These are phyloP conservation scores for Anagrus nilaparvatae DNA, from an alignment of 1,140 invertebrate genomes.

Conservation along the genomic window DNA sequence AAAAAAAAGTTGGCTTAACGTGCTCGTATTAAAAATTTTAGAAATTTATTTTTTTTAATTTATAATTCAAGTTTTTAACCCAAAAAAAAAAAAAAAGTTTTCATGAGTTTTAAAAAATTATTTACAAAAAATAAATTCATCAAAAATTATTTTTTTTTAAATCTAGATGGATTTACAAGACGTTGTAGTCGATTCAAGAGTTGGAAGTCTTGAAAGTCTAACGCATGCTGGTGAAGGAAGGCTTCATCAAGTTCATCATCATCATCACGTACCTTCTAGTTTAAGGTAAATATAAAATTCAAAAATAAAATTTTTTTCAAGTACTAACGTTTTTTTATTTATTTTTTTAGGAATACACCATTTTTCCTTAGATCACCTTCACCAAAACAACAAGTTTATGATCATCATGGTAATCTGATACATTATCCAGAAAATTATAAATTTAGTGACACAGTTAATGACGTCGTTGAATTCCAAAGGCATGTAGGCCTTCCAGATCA, in stretches of 20 bases:
- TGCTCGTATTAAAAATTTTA: too few species aligned
- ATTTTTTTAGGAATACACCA: too few species aligned
- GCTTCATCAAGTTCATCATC: conserved; percentile 29
- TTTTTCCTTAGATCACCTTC: conserved; percentile 44
- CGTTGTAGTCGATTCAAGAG: conserved; percentile 44
- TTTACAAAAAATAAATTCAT: too few species aligned
- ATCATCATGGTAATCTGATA: conserved; percentile 49
- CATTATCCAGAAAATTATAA: conserved; percentile 78
- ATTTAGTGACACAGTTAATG: conserved; percentile 88
- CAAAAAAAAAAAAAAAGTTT: too few species aligned
- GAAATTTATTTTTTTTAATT: too few species aligned
- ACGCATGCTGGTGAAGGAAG: conserved; percentile 34
- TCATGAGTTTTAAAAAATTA: too few species aligned
- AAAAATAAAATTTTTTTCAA: neutral
- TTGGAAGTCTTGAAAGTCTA: conserved; percentile 40
- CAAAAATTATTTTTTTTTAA: too few species aligned
- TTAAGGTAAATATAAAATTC: conserved; percentile 50
- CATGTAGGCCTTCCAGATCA: conserved; percentile 53
- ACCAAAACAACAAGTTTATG: conserved; percentile 51
- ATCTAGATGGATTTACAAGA: conserved; percentile 62
- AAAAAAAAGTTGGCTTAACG: too few species aligned
- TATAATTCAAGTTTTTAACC: too few species aligned
- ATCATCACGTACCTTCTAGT: conserved; percentile 51
- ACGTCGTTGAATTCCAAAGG: conserved; percentile 87
- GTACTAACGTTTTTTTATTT: neutral